These are phyloP conservation scores for Chrosomus eos DNA, from an alignment of 2,797 vertebrate genomes.

Conservation along the genomic window DNA sequence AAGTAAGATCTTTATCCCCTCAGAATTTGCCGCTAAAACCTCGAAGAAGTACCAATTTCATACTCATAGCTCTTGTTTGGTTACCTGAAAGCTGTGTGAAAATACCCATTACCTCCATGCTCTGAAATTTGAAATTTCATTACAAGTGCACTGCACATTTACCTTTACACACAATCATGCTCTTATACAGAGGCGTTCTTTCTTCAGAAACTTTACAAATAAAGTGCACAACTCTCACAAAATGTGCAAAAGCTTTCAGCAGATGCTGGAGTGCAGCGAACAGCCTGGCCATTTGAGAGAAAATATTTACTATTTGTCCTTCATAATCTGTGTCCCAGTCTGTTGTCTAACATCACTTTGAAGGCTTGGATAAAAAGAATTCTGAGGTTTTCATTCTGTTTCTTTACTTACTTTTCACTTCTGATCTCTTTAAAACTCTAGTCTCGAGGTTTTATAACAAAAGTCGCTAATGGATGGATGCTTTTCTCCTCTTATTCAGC, in stretches of 20 bases:
- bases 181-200: not conserved
- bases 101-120: not conserved
- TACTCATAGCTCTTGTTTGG: not conserved
- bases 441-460: not conserved
- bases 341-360: constrained; percentile 8
- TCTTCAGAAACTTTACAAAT: not conserved
- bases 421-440: not conserved
- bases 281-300: not conserved
- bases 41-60: not conserved
- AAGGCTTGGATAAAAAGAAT: not conserved
- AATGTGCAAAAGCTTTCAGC: constrained; percentile 1
- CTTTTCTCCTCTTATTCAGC: not conserved
- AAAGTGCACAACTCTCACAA: not conserved
- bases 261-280: not conserved
- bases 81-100: not conserved
- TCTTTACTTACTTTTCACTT: not conserved
- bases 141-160: not conserved
- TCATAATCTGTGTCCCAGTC: not conserved
- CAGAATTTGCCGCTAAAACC: not conserved
- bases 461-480: not conserved
- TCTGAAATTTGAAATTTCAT: not conserved
- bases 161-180: not conserved
- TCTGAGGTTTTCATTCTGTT: not conserved
- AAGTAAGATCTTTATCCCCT: not conserved
- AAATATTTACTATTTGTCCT: not conserved